A percentile compares a stretch with the other conserved stretches of the same genome.
These are phyloP conservation scores for Isaurus tuberculatus DNA, from an alignment of 92 coral and sea anemone genomes.

Conservation along the genomic window DNA sequence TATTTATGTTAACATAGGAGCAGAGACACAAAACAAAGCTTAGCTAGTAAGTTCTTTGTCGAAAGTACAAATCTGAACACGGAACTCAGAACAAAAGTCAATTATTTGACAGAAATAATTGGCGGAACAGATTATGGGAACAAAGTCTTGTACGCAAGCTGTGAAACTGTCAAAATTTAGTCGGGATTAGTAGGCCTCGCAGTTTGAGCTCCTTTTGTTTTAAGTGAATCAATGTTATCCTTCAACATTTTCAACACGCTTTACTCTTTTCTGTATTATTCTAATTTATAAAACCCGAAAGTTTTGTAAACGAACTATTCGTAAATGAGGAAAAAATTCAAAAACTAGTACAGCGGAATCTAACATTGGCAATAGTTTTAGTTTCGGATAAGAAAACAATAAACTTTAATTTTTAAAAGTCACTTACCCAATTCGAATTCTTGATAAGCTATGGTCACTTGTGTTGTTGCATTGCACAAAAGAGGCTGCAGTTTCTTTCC, in stretches of 20 bases:
- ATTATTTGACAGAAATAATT: slow-evolving; percentile 44
- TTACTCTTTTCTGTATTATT: not conserved
- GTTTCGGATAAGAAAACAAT: not conserved
- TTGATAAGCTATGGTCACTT: not conserved
- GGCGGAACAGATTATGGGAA: not conserved
- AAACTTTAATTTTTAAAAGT: not conserved
- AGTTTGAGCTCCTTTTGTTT: not conserved
- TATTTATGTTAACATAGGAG: not conserved
- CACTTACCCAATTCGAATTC: not conserved
- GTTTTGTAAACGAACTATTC: not conserved
- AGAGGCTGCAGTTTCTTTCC: not conserved
- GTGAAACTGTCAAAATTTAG: slow-evolving; percentile 25
- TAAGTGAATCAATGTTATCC: not conserved
- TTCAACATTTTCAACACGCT: not conserved
- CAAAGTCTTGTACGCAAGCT: not conserved
- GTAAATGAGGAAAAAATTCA: not conserved
- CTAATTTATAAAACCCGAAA: not conserved
- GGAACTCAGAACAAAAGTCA: slow-evolving; percentile 22
- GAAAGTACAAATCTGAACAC: slow-evolving; percentile 16
- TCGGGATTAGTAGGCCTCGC: slow-evolving; percentile 1
- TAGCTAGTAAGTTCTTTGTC: not conserved
- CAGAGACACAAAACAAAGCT: not conserved
- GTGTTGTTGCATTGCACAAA: not conserved
- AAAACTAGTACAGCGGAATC: slow-evolving; percentile 10
- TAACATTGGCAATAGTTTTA: not conserved